Evolutionary conservation across 2,797 vertebrate species (phyloP), one percentile per base, ranked within the genome.

Genomic region (Mormyrus proboscirostris): DNA sequence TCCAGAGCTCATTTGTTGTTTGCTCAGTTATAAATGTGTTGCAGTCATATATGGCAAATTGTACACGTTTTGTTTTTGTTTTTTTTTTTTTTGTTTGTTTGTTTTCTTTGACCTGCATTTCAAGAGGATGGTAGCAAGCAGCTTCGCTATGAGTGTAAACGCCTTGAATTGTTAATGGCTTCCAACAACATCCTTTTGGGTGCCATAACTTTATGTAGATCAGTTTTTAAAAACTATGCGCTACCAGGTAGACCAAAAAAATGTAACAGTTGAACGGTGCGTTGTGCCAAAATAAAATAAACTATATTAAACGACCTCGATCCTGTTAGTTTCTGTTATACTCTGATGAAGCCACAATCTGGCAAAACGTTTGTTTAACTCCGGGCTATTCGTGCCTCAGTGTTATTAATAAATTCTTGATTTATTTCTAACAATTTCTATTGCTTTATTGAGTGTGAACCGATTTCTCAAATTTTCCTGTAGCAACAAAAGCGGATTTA

Each of bases 241-340:
- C 47, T 84, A 84, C 49, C 47, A 84, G 22, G 9, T 84, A 84
- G 82, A 84, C 44, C 82, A 51, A 84, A 84, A 84, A 84, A 84
- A 84, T 84, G 82, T 84, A 84, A 84, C 82, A 84, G 82, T 51
- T 84, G 82, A 51, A 84, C 82, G 44, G 49, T 84, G 82, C 82
- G 82, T 84, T 84, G 82, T 84, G 82, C 82, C 82, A 84, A 84
- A 84, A 84, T 84, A 51, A 84, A 84, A 84, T 84, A 51, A 84
- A 84, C 41, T 84, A 50, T 84, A 84, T 51, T 49, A 84, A 84
- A 84, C 22, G 82, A 84, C 82, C 82, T 84, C 44, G 82, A 84
- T 84, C 82, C 82, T 84, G 44, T 84, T 84, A 84, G 82, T 84
- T 84, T 84, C 82, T 84, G 82, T 84, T 51, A 50, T 84, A 84